Conservation (phyloP, 2,888 invertebrate species). For the Harpalus rubripes region DNA sequence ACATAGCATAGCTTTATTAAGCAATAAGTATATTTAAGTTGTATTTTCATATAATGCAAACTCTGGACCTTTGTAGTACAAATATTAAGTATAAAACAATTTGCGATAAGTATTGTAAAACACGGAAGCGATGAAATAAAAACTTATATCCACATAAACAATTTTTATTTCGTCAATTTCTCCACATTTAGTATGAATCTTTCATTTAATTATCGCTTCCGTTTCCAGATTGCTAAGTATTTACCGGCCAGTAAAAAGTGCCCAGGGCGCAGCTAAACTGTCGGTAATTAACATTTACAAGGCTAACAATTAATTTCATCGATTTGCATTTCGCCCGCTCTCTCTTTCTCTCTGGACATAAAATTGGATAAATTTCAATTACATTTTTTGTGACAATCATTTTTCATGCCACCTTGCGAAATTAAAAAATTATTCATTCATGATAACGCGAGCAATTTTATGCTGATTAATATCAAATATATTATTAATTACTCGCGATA, state of each 20-base stretch:
- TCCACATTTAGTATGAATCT: background rate
- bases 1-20: too few species aligned
- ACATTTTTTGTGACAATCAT: conserved; percentile 51
- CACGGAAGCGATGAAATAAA: too few species aligned
- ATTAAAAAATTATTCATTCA: conserved; percentile 53
- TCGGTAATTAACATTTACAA: conserved; percentile 42
- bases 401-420: conserved; percentile 29
- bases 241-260: background rate
- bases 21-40: too few species aligned
- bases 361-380: conserved; percentile 51
- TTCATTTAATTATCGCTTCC: background rate
- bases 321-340: conserved; percentile 5
- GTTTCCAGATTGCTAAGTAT: background rate
- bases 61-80: too few species aligned
- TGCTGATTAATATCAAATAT: conserved; percentile 20
- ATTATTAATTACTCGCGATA: background rate
- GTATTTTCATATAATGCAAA: too few species aligned
- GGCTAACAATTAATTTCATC: conserved; percentile 45
- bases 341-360: background rate
- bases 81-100: too few species aligned
- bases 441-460: background rate
- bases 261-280: background rate
- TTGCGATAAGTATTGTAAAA: too few species aligned
- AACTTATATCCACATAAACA: too few species aligned
- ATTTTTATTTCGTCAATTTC: too few species aligned